Base-by-base conservation (phyloP, 2,113 vertebrate genomes). In the Scomber colias region DNA sequence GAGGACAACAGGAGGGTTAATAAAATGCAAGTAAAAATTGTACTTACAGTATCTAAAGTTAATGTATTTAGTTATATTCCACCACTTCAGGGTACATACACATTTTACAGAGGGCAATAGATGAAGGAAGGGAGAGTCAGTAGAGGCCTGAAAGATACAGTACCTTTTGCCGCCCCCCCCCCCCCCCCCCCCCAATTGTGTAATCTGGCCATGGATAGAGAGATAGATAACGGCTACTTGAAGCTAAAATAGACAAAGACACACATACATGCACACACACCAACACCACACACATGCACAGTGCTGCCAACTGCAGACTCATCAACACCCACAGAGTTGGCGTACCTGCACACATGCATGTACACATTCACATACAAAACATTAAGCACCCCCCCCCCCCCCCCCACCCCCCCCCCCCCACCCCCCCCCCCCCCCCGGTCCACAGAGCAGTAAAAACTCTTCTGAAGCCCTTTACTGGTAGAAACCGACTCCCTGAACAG, bases 251-350 rank as follows among this genome's bases (percentile, higher is more conserved):
- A 2, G 24, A 54, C 35, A 19, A 16, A 27, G 11, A 27, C 49
- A 62, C 17, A 35, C 12, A 14, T 31, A 15, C 61, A 16, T 46
- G 45, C 30, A 46, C 46, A 60, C 45, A 54, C 6, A 45, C 27
- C 51, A 50, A 59, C 56, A 7, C 5, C 35, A 40, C 61, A n/a
- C n/a, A 67, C 50, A 53, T 45, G 63, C n/a, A 3, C 57, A 81
- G 57, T 30, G 6, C 30, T 72, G 70, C 71, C 67, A 84, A 76
- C n/a, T 64, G 57, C 64, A 49, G 30, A 82, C 59, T 82, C 55
- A 80, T 73, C 35, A 59, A 51, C 72, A 79, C 56, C 73, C 75
- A 71, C 79, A 73, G 73, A 64, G 54, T 13, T 75, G 81, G 46
- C 61, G 40, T 15, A 35, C 46, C 21, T 57, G 14, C 71, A 81